Percentiles rank a stretch among this genome's conserved stretches.
These are phyloP conservation scores for Antitype chi DNA, from an alignment of 2,888 invertebrate species.

Conservation along the genomic window DNA sequence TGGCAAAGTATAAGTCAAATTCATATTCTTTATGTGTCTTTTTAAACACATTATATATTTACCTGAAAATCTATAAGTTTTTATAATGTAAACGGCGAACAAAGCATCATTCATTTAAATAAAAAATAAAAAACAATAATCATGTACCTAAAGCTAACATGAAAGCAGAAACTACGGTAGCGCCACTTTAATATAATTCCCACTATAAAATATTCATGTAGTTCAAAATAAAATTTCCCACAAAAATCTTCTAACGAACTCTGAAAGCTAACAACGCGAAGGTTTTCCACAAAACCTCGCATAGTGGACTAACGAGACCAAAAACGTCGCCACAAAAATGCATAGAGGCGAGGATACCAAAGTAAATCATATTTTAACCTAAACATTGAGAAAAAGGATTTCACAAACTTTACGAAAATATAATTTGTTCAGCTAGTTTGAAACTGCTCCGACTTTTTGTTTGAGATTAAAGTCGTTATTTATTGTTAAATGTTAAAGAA, in stretches of 20 bases:
- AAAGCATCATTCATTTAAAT: not conserved
- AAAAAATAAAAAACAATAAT: constrained; percentile 1
- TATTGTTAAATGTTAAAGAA: constrained; percentile 17
- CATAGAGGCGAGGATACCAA: constrained; percentile 29
- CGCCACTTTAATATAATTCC: constrained; percentile 21
- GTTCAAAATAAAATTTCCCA: constrained; percentile 23
- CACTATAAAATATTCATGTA: constrained; percentile 17
- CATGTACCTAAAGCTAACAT: not conserved
- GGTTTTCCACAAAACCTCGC: constrained; percentile 33
- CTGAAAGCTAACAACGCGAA: constrained; percentile 27
- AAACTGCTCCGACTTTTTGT: constrained; percentile 23
- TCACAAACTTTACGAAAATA: constrained; percentile 67
- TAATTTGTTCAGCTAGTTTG: constrained; percentile 69
- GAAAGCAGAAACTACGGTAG: constrained; percentile 9
- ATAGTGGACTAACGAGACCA: constrained; percentile 43
- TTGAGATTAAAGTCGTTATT: constrained; percentile 29
- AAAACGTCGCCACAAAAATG: constrained; percentile 65
- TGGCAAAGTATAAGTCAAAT: no score
- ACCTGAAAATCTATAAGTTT: not conserved
- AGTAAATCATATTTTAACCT: constrained; percentile 71
- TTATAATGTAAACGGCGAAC: not conserved
- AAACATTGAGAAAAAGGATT: constrained; percentile 71
- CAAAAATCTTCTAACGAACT: constrained; percentile 47
- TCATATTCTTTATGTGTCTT: no score
- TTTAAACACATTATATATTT: not conserved